These are phyloP conservation scores for Sminthurinus aureus DNA, from an alignment of 2,888 invertebrate genomes.

Conservation along the genomic window DNA sequence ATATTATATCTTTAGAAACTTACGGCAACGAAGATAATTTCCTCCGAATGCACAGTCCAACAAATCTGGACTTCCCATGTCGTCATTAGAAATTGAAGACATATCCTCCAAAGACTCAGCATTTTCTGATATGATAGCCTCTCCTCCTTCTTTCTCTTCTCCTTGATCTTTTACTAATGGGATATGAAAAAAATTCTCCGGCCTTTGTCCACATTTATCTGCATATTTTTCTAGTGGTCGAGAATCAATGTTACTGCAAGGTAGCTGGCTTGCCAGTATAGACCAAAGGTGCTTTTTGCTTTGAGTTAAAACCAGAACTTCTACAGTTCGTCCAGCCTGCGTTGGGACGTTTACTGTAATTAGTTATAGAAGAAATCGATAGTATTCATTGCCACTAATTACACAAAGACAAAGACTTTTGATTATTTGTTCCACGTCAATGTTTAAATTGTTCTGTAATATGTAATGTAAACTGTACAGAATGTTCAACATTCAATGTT, in stretches of 20 bases:
- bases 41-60: background rate
- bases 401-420: too few species aligned
- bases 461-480: too few species aligned
- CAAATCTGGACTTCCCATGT: conserved; percentile 2
- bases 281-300: conserved; percentile 28
- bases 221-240: conserved; percentile 4
- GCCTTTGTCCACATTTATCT: conserved; percentile 17
- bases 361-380: too few species aligned
- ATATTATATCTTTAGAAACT: background rate
- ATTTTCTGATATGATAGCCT: background rate
- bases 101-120: background rate
- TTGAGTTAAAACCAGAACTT: conserved; percentile 24
- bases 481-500: too few species aligned
- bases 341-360: conserved; percentile 18
- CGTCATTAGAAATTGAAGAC: background rate
- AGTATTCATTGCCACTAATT: too few species aligned
- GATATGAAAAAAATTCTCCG: background rate
- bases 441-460: too few species aligned
- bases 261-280: conserved; percentile 16
- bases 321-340: conserved; percentile 19
- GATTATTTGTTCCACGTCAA: too few species aligned
- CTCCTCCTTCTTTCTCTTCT: background rate
- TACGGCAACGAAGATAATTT: conserved; percentile 16
- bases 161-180: background rate
- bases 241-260: background rate